A percentile compares a stretch with the other conserved stretches of the same genome.
These are phyloP conservation scores for Caenorhabditis drosophilae DNA, from an alignment of 2,888 invertebrate species.

Conservation along the genomic window DNA sequence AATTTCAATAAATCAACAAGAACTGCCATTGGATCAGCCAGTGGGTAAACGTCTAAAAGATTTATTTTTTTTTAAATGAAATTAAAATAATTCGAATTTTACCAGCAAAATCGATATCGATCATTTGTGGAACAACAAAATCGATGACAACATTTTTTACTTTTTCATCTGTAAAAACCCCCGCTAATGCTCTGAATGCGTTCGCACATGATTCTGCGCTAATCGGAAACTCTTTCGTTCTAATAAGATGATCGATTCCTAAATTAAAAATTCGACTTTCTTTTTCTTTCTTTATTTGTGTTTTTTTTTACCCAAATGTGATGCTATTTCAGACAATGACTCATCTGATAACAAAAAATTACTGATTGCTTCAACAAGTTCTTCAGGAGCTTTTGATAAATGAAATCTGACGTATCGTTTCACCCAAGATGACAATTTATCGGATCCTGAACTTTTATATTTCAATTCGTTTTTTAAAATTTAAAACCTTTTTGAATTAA, in stretches of 20 bases:
- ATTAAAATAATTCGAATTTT: not conserved
- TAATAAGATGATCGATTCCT: slow-evolving; percentile 61
- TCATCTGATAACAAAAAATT: slow-evolving; percentile 30
- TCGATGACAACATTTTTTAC: slow-evolving; percentile 84
- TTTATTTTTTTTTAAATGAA: not conserved
- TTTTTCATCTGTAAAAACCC: slow-evolving; percentile 76
- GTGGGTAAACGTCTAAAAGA: slow-evolving; percentile 78
- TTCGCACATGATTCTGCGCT: slow-evolving; percentile 76
- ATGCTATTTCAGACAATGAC: slow-evolving; percentile 31
- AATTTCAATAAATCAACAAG: slow-evolving; percentile 76
- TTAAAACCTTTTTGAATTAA: slow-evolving; percentile 71
- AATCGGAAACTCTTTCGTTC: slow-evolving; percentile 61
- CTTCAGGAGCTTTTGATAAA: slow-evolving; percentile 79
- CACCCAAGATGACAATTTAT: slow-evolving; percentile 71
- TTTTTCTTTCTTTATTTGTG: no score
- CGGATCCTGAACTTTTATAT: slow-evolving; percentile 72
- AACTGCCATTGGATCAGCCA: slow-evolving; percentile 78
- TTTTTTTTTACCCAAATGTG: slow-evolving; percentile 22
- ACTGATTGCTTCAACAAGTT: slow-evolving; percentile 75
- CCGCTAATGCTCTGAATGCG: slow-evolving; percentile 83
- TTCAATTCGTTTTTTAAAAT: not conserved
- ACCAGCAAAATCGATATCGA: slow-evolving; percentile 80
- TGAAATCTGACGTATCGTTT: slow-evolving; percentile 76
- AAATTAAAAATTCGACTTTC: not conserved
- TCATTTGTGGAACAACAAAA: slow-evolving; percentile 81